These are phyloP conservation scores for Manis crassicaudata DNA, from an alignment of 2,797 vertebrate genomes.

Conservation along the genomic window DNA sequence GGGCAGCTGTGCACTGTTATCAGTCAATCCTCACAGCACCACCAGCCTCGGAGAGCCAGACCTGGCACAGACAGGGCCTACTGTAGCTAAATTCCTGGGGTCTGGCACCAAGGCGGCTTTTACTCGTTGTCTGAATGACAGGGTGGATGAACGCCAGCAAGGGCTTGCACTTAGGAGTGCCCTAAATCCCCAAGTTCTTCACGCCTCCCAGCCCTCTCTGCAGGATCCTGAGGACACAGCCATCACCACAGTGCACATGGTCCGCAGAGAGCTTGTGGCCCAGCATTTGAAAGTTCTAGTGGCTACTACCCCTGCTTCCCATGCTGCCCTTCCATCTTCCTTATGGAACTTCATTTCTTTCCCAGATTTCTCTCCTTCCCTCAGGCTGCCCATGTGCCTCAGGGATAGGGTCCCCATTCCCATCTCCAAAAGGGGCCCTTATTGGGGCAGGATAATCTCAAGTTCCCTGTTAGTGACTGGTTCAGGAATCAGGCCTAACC, in stretches of 20 bases:
- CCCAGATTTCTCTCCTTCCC: too few relatives aligned
- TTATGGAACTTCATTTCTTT: not conserved
- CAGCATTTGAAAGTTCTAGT: not conserved
- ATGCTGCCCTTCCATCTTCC: not conserved
- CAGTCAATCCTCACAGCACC: not conserved
- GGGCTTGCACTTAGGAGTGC: not conserved
- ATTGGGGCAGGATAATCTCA: not conserved
- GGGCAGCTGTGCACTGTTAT: not conserved
- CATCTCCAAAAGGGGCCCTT: not conserved
- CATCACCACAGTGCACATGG: not conserved
- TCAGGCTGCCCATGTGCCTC: not conserved
- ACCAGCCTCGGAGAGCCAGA: too few relatives aligned
- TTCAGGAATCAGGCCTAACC: not conserved
- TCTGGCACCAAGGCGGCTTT: rapidly evolving
- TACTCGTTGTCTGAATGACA: not conserved
- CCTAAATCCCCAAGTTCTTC: not conserved
- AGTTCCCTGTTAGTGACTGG: not conserved
- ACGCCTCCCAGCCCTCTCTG: not conserved
- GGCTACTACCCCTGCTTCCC: not conserved
- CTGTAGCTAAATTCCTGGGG: too few relatives aligned
- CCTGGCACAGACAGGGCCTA: not conserved
- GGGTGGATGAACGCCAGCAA: too few relatives aligned
- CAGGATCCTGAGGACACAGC: too few relatives aligned
- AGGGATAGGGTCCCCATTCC: too few relatives aligned
- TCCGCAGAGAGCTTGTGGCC: not conserved